Conservation (phyloP, 2,797 vertebrate species). For the Periophthalmus magnuspinnatus region DNA sequence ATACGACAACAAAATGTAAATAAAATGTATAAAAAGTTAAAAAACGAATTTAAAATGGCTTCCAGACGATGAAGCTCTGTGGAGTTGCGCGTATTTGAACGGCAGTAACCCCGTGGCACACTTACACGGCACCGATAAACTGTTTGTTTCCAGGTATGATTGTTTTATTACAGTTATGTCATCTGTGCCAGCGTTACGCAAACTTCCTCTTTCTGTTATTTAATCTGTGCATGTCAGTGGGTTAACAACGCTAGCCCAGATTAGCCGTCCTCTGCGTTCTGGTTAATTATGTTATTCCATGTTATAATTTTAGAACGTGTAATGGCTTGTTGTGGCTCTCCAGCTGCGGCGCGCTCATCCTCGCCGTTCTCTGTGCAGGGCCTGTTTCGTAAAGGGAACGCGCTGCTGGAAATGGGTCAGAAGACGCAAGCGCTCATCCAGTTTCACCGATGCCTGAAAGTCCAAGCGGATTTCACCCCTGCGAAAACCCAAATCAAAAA, state of each 20-base stretch:
- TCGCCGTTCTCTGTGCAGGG: slow-evolving; percentile 66
- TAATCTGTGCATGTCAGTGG: slow-evolving; percentile 24
- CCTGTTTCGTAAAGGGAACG: slow-evolving; percentile 86
- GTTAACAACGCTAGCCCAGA: slow-evolving; percentile 17
- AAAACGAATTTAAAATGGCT: too few species aligned
- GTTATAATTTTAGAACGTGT: not conserved
- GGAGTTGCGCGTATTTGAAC: not conserved
- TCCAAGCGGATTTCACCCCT: slow-evolving; percentile 77
- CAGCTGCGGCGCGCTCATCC: slow-evolving; percentile 15
- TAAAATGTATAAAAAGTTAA: too few species aligned
- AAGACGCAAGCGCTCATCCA: slow-evolving; percentile 80
- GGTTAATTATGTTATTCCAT: not conserved
- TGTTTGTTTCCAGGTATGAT: too few species aligned
- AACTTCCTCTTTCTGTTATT: slow-evolving; percentile 49
- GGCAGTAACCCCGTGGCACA: not conserved
- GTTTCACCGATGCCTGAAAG: slow-evolving; percentile 82
- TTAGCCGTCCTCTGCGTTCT: not conserved
- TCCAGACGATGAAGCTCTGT: too few species aligned
- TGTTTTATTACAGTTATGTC: slow-evolving; percentile 50
- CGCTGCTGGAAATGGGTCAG: slow-evolving; percentile 83
- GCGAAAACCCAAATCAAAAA: slow-evolving; percentile 81
- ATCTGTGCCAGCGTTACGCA: slow-evolving; percentile 47
- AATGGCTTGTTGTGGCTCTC: not conserved
- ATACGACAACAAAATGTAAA: too few species aligned
- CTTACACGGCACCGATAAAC: too few species aligned